These are phyloP conservation scores for Genyomyrus donnyi DNA, from an alignment of 2,113 vertebrate species.

Conservation along the genomic window DNA sequence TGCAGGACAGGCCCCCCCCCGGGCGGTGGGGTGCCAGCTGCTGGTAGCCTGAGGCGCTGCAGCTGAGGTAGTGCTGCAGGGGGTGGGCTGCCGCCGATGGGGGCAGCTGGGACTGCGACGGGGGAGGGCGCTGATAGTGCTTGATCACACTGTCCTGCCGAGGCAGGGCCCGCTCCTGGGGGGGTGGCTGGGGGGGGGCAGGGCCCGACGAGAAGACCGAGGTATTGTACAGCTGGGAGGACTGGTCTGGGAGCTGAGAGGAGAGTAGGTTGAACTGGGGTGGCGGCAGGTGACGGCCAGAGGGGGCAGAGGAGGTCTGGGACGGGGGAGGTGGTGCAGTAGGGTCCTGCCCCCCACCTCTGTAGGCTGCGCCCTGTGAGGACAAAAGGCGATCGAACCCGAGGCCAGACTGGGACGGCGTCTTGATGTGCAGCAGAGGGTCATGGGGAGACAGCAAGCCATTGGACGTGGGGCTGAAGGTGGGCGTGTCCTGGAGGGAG, in stretches of 20 bases:
- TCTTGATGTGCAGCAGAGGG: slow-evolving; percentile 70
- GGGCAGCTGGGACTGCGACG: slow-evolving; percentile 59
- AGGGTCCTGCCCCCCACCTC: slow-evolving; percentile 56
- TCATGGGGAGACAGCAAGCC: slow-evolving; percentile 73
- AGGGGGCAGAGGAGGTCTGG: slow-evolving; percentile 54
- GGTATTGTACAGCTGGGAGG: slow-evolving; percentile 72
- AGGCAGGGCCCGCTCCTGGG: slow-evolving; percentile 66
- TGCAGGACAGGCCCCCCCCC: slow-evolving; percentile 65
- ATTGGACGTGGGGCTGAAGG: slow-evolving; percentile 76
- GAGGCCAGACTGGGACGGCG: slow-evolving; percentile 56
- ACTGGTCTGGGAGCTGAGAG: slow-evolving; percentile 68
- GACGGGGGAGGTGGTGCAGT: slow-evolving; percentile 40
- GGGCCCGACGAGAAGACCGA: slow-evolving; percentile 70
- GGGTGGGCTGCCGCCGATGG: slow-evolving; percentile 56
- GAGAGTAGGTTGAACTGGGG: slow-evolving; percentile 80
- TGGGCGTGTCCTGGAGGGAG: slow-evolving; percentile 74
- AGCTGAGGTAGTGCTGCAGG: slow-evolving; percentile 78
- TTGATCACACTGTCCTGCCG: slow-evolving; percentile 86
- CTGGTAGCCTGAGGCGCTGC: slow-evolving; percentile 70
- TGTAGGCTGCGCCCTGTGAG: slow-evolving; percentile 52
- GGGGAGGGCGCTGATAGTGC: slow-evolving; percentile 75
- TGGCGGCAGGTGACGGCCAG: slow-evolving; percentile 65
- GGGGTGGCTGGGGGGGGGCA: slow-evolving; percentile 50
- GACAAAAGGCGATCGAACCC: slow-evolving; percentile 61
- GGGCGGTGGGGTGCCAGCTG: slow-evolving; percentile 62